Conservation (phyloP, 35 echinoderm and acorn worm genomes). For the Nesometra sesokonis region DNA sequence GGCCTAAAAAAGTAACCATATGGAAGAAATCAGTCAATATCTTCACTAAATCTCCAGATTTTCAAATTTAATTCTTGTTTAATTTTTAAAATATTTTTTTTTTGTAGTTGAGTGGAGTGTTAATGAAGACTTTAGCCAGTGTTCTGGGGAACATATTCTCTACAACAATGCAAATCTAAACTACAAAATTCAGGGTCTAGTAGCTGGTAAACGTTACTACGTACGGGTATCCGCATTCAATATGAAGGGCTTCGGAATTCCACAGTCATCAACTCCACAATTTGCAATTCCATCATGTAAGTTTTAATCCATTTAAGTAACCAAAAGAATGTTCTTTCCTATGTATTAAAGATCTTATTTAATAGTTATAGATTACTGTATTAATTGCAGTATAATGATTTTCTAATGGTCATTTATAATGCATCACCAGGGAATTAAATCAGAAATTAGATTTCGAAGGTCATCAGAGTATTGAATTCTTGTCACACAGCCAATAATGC, state of each 20-base stretch:
- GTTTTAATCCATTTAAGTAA: not conserved
- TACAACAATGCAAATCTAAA: slow-evolving; percentile 68
- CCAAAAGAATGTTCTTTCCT: too few species aligned
- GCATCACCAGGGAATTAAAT: too few species aligned
- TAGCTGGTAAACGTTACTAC: slow-evolving; percentile 74
- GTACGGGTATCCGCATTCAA: slow-evolving; percentile 96
- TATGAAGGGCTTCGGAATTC: slow-evolving; percentile 95
- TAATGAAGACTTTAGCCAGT: slow-evolving; percentile 56
- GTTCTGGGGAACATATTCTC: slow-evolving; percentile 81
- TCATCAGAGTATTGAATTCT: too few species aligned
- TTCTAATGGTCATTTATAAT: too few species aligned
- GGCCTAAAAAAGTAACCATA: too few species aligned
- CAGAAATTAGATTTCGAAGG: too few species aligned
- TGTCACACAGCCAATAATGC: too few species aligned
- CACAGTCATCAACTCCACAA: slow-evolving; percentile 47
- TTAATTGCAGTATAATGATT: too few species aligned
- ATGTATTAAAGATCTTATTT: too few species aligned
- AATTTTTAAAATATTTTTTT: not conserved
- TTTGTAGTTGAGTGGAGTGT: slow-evolving; percentile 87
- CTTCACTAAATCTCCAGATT: too few species aligned
- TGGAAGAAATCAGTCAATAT: too few species aligned
- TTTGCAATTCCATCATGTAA: slow-evolving; percentile 86
- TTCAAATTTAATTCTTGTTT: not conserved
- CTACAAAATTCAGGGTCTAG: slow-evolving; percentile 75
- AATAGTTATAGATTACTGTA: too few species aligned